Percentiles rank a stretch among this genome's conserved stretches.
phyloP scores from a whole-genome alignment of 2,888 invertebrate species.

The Fissipunctia ypsillon region DNA sequence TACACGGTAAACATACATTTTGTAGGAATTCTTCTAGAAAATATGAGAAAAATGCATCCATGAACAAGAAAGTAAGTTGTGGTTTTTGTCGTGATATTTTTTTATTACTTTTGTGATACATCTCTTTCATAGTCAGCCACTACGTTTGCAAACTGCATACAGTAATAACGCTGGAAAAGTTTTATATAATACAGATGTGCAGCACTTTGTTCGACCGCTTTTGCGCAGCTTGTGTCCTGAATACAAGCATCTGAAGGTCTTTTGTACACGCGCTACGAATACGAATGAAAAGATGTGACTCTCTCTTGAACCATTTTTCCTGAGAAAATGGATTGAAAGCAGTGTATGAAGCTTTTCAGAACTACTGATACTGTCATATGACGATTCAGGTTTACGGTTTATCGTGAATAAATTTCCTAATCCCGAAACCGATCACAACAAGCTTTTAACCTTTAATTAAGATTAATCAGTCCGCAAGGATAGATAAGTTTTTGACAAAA shows the following conservation, averaged over 20 bases:
- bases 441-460: no score
- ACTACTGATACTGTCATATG: neutral
- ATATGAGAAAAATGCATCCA: neutral
- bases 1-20: neutral
- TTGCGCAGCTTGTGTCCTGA: conserved; percentile 9
- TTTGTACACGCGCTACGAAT: conserved; percentile 9
- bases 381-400: no score
- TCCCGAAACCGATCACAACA: no score
- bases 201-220: neutral
- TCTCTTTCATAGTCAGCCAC: neutral
- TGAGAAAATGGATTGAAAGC: neutral
- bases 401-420: no score
- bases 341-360: neutral
- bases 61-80: neutral
- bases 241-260: conserved; percentile 3
- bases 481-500: no score
- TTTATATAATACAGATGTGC: neutral
- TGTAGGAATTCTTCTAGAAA: neutral
- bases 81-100: neutral
- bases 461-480: no score
- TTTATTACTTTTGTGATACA: conserved; percentile 14
- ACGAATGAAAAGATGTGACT: neutral
- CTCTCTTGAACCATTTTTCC: neutral
- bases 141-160: conserved; percentile 6
- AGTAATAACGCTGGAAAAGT: neutral